Base-by-base conservation (phyloP, 1,140 invertebrate genomes). In the Hycleus phaleratus region DNA sequence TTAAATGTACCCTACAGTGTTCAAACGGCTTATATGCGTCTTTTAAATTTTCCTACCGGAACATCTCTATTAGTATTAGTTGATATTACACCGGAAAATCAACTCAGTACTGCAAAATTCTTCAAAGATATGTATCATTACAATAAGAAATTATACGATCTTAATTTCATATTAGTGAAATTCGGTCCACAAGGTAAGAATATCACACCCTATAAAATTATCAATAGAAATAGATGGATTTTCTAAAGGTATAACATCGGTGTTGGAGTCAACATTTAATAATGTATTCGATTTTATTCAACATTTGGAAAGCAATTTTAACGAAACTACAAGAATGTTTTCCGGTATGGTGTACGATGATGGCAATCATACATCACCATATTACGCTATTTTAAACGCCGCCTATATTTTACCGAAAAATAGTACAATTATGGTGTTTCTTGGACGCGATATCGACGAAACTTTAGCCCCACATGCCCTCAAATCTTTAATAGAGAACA, bases 101-200 rank as follows among this genome's bases (percentile, higher is more conserved):
- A 51, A 38, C 8, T 59, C 12, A 40, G 56, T 56, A 71, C 61
- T 25, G 32, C 48, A 1, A 42, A 49, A 46, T 66, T 61, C 38
- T 26, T 64, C 32, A 46, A 57, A 38, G 24, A 46, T 26, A n/a
- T 68, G 25, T 40, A 46, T 24, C 47, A 56, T 39, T 3, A 38
- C 4, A 9, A 47, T 49, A 24, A 40, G 18, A 42, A 32, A 38
- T 45, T 26, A 4, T 11, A 18, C 26, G 39, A 46, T 6, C n/a
- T 46, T 4, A 50, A 68, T 32, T 68, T 70, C 26, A 59, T 53
- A 50, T 52, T 70, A 24, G 62, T 68, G 57, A 66, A 64, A 49
- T 70, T 66, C 52, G 67, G 68, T 49, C 38, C 56, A 32, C 61
- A 65, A 58, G 67, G 68, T 68, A 60, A 57, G 38, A 38, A 40